Conservation (phyloP, 2,113 vertebrate genomes). For the Tonatia bakeri region DNA sequence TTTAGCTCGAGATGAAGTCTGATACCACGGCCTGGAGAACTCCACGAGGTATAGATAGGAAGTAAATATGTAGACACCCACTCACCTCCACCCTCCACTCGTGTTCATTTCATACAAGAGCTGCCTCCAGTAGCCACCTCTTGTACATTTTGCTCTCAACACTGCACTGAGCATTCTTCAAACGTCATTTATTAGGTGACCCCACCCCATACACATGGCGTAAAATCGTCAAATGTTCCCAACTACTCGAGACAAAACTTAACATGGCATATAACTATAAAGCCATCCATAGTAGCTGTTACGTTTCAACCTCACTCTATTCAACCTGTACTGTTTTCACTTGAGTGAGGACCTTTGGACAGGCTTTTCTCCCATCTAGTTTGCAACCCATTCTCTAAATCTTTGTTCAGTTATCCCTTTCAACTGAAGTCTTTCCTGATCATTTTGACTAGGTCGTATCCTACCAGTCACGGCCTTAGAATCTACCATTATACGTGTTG, state of each 20-base stretch:
- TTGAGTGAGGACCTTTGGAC: neutral
- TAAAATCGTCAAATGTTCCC: neutral
- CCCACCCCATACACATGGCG: neutral
- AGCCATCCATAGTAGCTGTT: neutral
- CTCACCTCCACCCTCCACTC: neutral
- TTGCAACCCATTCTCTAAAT: neutral
- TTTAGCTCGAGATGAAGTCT: neutral
- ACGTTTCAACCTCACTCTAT: neutral
- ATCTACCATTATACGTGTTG: neutral
- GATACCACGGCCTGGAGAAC: neutral
- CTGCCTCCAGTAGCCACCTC: neutral
- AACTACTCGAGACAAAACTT: neutral
- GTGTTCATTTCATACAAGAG: neutral
- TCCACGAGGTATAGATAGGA: neutral
- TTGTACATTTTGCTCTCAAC: slow-evolving; percentile 5
- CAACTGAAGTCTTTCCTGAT: neutral
- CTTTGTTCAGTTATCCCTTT: neutral
- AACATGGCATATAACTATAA: neutral
- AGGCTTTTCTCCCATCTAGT: neutral
- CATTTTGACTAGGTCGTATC: neutral
- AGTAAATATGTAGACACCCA: neutral
- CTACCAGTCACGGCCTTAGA: neutral
- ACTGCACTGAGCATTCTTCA: slow-evolving; percentile 1
- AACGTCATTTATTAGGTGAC: slow-evolving; percentile 40
- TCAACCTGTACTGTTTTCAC: neutral